Conservation (phyloP, 1,140 invertebrate genomes). For the Sweltsa coloradensis region DNA sequence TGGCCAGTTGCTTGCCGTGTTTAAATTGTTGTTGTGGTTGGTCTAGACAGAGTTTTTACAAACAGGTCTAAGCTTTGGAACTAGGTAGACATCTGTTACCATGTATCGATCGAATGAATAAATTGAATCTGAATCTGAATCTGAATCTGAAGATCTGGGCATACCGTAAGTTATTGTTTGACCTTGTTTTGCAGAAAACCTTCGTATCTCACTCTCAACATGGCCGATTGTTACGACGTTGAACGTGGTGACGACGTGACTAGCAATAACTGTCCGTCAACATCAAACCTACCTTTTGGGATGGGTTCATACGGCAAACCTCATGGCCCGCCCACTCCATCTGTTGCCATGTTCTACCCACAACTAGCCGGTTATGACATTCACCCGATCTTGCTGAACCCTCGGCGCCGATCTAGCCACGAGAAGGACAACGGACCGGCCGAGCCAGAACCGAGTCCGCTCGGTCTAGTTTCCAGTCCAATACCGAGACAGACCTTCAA, state of each 20-base stretch:
- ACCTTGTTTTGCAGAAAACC: too few species aligned
- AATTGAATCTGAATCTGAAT: too few species aligned
- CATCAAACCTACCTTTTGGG: background rate
- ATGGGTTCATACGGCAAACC: background rate
- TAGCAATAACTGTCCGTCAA: background rate
- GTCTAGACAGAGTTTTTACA: too few species aligned
- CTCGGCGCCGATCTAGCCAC: constrained; percentile 2
- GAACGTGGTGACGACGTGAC: background rate
- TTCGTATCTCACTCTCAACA: too few species aligned
- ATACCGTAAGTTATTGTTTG: too few species aligned
- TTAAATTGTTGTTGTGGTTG: too few species aligned
- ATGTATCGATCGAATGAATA: too few species aligned
- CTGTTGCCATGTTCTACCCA: constrained; percentile 17
- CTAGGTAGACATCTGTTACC: too few species aligned
- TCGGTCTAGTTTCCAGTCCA: background rate
- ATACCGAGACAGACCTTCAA: constrained; percentile 2
- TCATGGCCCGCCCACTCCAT: constrained; percentile 1
- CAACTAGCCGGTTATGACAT: constrained; percentile 16
- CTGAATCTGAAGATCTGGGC: too few species aligned
- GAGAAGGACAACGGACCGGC: background rate
- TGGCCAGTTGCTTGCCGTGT: too few species aligned
- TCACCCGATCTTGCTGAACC: constrained; percentile 14
- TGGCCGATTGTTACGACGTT: constrained; percentile 4
- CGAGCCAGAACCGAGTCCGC: background rate
- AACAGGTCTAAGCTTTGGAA: too few species aligned